Percentiles rank a stretch among this genome's conserved stretches.
phyloP scores from a whole-genome alignment of 2,888 invertebrate species.

The Choristoneura rosaceana region DNA sequence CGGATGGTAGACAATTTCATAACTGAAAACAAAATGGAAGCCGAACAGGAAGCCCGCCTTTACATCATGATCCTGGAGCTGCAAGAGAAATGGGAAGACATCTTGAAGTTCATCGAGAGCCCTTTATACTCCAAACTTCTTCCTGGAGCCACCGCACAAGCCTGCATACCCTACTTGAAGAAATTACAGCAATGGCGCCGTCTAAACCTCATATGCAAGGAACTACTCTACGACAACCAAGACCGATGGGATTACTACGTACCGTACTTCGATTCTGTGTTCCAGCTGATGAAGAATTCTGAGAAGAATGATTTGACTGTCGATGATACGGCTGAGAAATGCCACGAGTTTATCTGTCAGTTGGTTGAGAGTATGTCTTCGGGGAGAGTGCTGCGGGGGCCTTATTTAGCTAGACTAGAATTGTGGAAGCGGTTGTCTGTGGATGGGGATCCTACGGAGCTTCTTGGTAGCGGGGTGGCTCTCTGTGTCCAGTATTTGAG shows the following conservation, averaged over 20 bases:
- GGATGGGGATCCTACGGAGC: constrained; percentile 79
- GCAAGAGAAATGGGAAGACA: constrained; percentile 92
- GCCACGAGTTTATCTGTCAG: constrained; percentile 77
- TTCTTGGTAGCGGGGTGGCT: constrained; percentile 88
- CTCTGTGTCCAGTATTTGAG: constrained; percentile 92
- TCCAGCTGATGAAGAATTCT: constrained; percentile 84
- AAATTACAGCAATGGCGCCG: constrained; percentile 91
- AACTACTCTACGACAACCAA: constrained; percentile 89
- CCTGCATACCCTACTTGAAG: constrained; percentile 90
- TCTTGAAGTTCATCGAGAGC: constrained; percentile 92
- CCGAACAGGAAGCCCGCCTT: constrained; percentile 96
- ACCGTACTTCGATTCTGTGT: constrained; percentile 89
- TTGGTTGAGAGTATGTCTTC: constrained; percentile 80
- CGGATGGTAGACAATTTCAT: constrained; percentile 97
- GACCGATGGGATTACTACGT: constrained; percentile 91
- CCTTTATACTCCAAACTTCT: constrained; percentile 89
- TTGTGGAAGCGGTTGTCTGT: constrained; percentile 87
- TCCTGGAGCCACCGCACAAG: constrained; percentile 88
- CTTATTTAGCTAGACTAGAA: constrained; percentile 93
- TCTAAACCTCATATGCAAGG: constrained; percentile 90
- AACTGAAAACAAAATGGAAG: constrained; percentile 94
- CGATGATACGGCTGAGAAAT: constrained; percentile 78
- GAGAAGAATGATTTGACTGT: constrained; percentile 58
- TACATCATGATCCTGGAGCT: constrained; percentile 93
- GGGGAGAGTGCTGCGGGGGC: constrained; percentile 88